phyloP scores from a whole-genome alignment of 2,113 vertebrate genomes.

The Lycocorax pyrrhopterus region DNA sequence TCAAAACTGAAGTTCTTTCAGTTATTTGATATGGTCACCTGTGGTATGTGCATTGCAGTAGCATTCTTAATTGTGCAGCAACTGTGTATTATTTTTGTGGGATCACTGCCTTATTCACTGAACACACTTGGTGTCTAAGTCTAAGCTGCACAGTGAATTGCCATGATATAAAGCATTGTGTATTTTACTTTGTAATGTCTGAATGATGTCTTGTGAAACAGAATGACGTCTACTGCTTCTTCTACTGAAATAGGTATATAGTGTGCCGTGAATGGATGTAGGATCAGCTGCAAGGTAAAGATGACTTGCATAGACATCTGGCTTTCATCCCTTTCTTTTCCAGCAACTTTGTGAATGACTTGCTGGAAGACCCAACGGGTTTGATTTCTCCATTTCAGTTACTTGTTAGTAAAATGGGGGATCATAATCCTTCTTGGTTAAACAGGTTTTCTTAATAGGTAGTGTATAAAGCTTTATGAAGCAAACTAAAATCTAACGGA shows the following conservation, averaged over 20 bases:
- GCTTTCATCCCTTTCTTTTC: neutral
- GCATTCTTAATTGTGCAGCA: neutral
- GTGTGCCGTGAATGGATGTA: neutral
- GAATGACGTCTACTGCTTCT: neutral
- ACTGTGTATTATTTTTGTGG: neutral
- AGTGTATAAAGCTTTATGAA: neutral
- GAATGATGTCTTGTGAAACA: slow-evolving; percentile 14
- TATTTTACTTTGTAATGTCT: neutral
- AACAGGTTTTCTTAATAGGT: neutral
- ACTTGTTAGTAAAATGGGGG: neutral
- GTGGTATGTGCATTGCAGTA: neutral
- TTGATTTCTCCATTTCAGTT: neutral
- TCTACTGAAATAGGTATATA: neutral
- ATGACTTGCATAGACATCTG: neutral
- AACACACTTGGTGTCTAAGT: neutral
- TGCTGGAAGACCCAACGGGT: neutral
- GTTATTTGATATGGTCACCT: neutral
- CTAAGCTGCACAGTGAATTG: neutral
- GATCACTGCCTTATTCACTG: neutral
- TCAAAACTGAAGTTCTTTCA: neutral
- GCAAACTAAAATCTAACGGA: neutral
- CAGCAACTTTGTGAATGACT: neutral
- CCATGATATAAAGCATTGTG: neutral
- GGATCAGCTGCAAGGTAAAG: neutral
- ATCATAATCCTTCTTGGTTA: neutral